phyloP scores from a whole-genome alignment of 2,113 vertebrate genomes.

The Tychaedon coryphoeus region DNA sequence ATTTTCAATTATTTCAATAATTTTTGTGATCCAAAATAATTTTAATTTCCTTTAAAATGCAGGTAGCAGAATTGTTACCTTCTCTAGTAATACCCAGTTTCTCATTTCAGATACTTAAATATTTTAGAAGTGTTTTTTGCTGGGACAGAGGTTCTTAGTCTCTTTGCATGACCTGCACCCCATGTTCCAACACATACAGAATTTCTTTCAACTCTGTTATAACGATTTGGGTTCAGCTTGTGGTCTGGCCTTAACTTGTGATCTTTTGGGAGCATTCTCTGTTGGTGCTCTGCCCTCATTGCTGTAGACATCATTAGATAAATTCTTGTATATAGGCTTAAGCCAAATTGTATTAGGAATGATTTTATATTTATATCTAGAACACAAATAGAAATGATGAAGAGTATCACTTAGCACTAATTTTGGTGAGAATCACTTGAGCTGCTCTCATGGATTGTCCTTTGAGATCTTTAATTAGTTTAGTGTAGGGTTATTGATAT shows the following conservation, averaged over 20 bases:
- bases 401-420: not conserved
- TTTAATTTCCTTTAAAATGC: not conserved
- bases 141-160: not conserved
- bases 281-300: not conserved
- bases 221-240: not conserved
- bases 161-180: not conserved
- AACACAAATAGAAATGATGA: not conserved
- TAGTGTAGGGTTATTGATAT: not conserved
- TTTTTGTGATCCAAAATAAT: not conserved
- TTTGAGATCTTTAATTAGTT: not conserved
- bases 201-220: not conserved
- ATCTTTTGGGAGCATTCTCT: not conserved
- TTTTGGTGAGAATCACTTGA: not conserved
- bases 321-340: not conserved
- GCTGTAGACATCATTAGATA: not conserved
- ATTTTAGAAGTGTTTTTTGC: not conserved
- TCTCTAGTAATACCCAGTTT: not conserved
- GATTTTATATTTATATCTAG: not conserved
- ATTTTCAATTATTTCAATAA: not conserved
- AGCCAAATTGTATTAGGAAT: constrained; percentile 7
- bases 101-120: not conserved
- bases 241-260: not conserved
- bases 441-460: not conserved
- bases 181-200: not conserved
- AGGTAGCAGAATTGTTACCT: not conserved